Base-by-base conservation (phyloP, 2,113 vertebrate species). In the Tychaedon coryphoeus region DNA sequence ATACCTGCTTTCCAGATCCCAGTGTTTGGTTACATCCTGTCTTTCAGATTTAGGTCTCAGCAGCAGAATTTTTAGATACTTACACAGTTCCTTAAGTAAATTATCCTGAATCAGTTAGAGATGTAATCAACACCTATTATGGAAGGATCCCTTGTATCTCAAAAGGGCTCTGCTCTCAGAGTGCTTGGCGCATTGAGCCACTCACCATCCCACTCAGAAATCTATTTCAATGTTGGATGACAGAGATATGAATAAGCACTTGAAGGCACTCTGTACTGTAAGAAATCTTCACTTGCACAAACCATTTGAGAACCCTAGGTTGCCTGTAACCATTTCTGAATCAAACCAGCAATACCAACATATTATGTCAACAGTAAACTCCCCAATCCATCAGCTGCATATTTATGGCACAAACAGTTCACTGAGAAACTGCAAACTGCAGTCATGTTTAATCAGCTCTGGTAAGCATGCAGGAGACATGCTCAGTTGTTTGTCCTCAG, bases 341-440 rank as follows among this genome's bases (percentile, higher is more conserved):
- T 34, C 22, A 83, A 76, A 83, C 24, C 38, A 65, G 54, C 47
- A 70, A 48, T 8, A 45, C 25, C 65, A 50, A 28, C 6, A 2
- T 12, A 29, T 40, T 42, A 19, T 1, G 8, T 5, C 14, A 65
- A 6, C 1, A 45, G 42, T 9, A 7, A 73, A 31, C 23, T 47
- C n/a, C 31, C 20, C 14, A 17, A 1, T 18, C 53, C 54, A 25
- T 25, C 6, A 1, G 7, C 50, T 36, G 19, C 0, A 0, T 6
- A 31, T 24, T 54, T 38, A 47, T 3, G 13, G 57, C 26, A 47
- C 26, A 14, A 87, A 43, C 40, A 65, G 58, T 38, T 62, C 43
- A 7, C 10, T 10, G 15, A 69, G 25, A 50, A 92, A 26, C n/a
- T 9, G 19, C 33, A 22, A 25, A 24, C 2, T 9, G 9, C 33